Evolutionary conservation across 2,888 invertebrate species (phyloP), one percentile per base, ranked within the genome.

Genomic region (Micropterix aruncella): DNA sequence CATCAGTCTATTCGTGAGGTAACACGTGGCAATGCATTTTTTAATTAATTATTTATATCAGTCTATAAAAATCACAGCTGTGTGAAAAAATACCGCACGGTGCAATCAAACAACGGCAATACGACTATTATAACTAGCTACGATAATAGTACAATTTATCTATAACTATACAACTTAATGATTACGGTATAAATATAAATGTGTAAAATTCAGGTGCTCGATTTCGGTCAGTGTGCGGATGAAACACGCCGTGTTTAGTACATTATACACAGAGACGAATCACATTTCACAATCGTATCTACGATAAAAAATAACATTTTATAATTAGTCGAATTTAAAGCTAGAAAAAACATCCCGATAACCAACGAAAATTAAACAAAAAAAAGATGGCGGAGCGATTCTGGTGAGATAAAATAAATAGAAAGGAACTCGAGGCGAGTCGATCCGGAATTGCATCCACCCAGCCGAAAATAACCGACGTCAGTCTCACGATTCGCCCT

Each of bases 21-120:
- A 54, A 52, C 51, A 50, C 52, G 51, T 54, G 55, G 50, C 54
- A 55, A 62, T 69, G 70, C 65, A 58, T 69, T 46, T 41, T n/a
- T n/a, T n/a, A n/a, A n/a, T n/a, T n/a, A n/a, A n/a, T n/a, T n/a
- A n/a, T 16, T 15, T 17, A 15, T 44, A 65, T 75, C 75, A 76
- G 75, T 76, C 75, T 76, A 75, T 70, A 67, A 74, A 73, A 74
- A 77, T 77, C 77, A 77, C 77, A 77, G 77, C 75, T 74, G 73
- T 75, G 73, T 62, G 60, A 58, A 58, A 48, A 52, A 55, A 55
- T 55, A 54, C 56, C 52, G 53, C 53, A 52, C 52, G n/a, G 54
- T 54, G 52, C 56, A 49, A 37, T 37, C 16, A 9, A 17, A 37
- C 16, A 2, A 42, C 16, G 37, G 37, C 37, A 42, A 45, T 38